Evolutionary conservation across 1,140 invertebrate species (phyloP), one percentile per base, ranked within the genome.

Genomic region (Drosophila simulans): DNA sequence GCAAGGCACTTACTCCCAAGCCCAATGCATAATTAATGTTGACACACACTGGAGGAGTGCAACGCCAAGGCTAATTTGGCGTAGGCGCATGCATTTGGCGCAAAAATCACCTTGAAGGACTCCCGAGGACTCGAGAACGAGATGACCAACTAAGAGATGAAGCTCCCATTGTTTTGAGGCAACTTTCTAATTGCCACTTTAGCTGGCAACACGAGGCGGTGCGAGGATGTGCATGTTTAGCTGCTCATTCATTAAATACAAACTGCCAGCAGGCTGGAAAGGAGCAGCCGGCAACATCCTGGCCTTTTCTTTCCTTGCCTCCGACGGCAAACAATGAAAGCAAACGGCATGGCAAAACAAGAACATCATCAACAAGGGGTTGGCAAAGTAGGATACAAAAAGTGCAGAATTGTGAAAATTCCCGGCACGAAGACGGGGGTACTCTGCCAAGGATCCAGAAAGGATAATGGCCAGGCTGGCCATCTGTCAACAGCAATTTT

Each of bases 131-230:
- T 43, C 35, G 63, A 56, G 53, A n/a, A 59, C 34, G 77, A 57
- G 48, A 57, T 71, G 62, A 51, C 64, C 73, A 72, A 65, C 65
- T 68, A 78, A 62, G 71, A 69, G 55, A 49, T 43, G 59, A 35
- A 68, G 76, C 58, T 58, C 46, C 80, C 70, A 83, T 89, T 80
- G 79, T 76, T 86, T 83, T 89, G 72, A 79, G 83, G 79, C 79
- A 88, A 88, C 83, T 88, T 88, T 89, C 84, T 88, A 88, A 88
- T 89, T 88, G 83, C 83, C 83, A 88, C 83, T 89, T 88, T 80
- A 77, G 76, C 60, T 39, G 56, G 52, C 65, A 77, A 54, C 57
- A 54, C 53, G 66, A 60, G 65, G 25, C 31, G 31, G 31, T 31
- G 52, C 15, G 42, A 25, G 40, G 35, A 4, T 46, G 49, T 52